Base-by-base conservation (phyloP, 1,140 invertebrate genomes). In the Bombus superbus region DNA sequence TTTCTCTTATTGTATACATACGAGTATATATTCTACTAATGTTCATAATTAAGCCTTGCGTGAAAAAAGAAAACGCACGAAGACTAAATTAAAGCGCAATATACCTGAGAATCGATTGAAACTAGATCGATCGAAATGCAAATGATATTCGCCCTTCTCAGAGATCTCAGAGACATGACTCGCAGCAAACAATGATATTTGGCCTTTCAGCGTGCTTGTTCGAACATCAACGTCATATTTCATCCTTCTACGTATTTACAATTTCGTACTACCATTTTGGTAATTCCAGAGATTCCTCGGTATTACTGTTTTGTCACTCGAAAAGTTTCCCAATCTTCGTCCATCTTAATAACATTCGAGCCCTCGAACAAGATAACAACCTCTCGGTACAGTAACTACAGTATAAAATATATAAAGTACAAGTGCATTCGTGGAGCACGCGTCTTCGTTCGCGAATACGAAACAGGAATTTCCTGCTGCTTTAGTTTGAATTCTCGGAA, bases 241-340 rank as follows among this genome's bases (percentile, higher is more conserved):
- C n/a, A 66, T 35, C n/a, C 10, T 32, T 8, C 18, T 35, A 8
- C 18, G 1, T 53, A 32, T 6, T 66, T 62, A 62, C n/a, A 64
- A 25, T 44, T 35, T 78, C 59, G 0, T 10, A 11, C 28, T 22
- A 0, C 9, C n/a, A 25, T 44, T 66, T 38, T 3, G 1, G 40
- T 25, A 44, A 42, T 35, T 44, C 22, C 22, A 8, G 2, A 44
- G 32, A 44, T 35, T 44, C 18, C 2, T 28, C 1, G 6, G 8
- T 11, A 10, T 32, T 35, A 6, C 25, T 25, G 1, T n/a, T 25
- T 32, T 32, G 38, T 42, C n/a, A 25, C 64, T 64, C 38, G 0
- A 15, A 78, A 66, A 78, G 18, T 78, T 78, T 78, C 15, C 2
- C 76, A 78, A 78, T 78, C 42, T 78, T 66, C 59, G 25, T n/a